Conservation (phyloP, 2,888 invertebrate genomes). For the Nesidiocoris tenuis region DNA sequence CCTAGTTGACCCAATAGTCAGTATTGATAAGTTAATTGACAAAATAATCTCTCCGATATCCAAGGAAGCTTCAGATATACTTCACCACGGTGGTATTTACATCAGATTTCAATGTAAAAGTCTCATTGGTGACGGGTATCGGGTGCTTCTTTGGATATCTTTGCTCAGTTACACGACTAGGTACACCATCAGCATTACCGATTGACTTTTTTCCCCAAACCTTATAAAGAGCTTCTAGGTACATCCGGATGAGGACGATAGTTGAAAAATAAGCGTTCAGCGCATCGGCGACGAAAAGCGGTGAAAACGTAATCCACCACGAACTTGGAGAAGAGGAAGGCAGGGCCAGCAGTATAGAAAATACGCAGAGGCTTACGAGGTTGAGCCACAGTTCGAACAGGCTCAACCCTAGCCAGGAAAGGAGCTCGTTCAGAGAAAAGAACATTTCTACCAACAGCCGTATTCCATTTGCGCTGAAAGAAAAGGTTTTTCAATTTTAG, state of each 20-base stretch:
- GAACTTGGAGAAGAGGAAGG: constrained; percentile 30
- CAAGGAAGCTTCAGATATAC: too few species aligned
- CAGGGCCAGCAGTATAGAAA: constrained; percentile 78
- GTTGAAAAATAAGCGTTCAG: constrained; percentile 92
- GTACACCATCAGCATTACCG: too few species aligned
- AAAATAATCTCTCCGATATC: too few species aligned
- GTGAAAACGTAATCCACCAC: constrained; percentile 90
- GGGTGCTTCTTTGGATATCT: too few species aligned
- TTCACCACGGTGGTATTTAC: too few species aligned
- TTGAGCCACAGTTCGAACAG: constrained; percentile 94
- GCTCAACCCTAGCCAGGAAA: constrained; percentile 90
- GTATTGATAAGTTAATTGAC: too few species aligned
- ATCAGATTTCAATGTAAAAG: too few species aligned
- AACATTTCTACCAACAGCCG: too few species aligned
- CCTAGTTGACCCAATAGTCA: too few species aligned
- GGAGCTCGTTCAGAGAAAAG: constrained; percentile 84
- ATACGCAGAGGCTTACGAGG: constrained; percentile 76
- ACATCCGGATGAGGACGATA: constrained; percentile 91
- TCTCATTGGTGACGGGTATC: too few species aligned
- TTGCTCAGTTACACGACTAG: too few species aligned
- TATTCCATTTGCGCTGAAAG: background rate
- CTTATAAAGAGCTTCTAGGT: constrained; percentile 75
- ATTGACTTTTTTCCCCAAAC: constrained; percentile 39
- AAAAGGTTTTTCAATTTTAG: background rate
- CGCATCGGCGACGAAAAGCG: constrained; percentile 88